A percentile compares a stretch with the other conserved stretches of the same genome.
Conservation (phyloP, 37 sponge, comb jelly and placozoan genomes). For the Oopsacas minuta region DNA sequence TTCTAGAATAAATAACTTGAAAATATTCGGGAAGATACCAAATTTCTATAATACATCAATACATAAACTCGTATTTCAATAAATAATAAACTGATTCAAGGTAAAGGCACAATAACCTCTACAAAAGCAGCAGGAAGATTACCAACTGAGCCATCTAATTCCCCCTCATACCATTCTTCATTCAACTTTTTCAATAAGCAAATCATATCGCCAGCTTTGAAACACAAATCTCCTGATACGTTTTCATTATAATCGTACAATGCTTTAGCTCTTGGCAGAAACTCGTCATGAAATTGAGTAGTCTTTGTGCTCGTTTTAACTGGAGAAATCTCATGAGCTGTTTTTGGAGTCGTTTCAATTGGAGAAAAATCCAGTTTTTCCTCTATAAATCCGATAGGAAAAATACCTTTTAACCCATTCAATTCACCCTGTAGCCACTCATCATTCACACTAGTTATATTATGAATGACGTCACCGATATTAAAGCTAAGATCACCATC, state of each 20-base stretch:
- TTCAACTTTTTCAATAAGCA: neutral
- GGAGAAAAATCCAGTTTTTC: neutral
- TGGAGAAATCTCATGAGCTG: neutral
- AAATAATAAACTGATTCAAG: too few species aligned
- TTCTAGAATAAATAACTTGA: too few species aligned
- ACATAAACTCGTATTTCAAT: too few species aligned
- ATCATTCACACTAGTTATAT: slow-evolving; percentile 19
- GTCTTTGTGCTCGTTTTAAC: neutral
- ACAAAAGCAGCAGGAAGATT: neutral
- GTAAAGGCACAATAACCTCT: neutral
- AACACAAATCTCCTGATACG: neutral
- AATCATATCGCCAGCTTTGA: neutral
- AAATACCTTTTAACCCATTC: slow-evolving; percentile 27
- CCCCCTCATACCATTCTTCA: slow-evolving; percentile 3
- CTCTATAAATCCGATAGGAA: slow-evolving; percentile 23
- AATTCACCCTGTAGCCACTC: slow-evolving; percentile 30
- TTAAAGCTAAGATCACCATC: slow-evolving; percentile 25
- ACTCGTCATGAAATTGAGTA: neutral
- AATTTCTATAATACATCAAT: too few species aligned
- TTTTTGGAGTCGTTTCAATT: neutral
- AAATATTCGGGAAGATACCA: too few species aligned
- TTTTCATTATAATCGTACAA: slow-evolving; percentile 1
- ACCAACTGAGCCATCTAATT: neutral
- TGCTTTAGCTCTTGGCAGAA: neutral
- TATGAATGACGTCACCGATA: slow-evolving; percentile 20